These are phyloP conservation scores for Mycetomoellerius zeteki DNA, from an alignment of 1,140 invertebrate genomes.

Conservation along the genomic window DNA sequence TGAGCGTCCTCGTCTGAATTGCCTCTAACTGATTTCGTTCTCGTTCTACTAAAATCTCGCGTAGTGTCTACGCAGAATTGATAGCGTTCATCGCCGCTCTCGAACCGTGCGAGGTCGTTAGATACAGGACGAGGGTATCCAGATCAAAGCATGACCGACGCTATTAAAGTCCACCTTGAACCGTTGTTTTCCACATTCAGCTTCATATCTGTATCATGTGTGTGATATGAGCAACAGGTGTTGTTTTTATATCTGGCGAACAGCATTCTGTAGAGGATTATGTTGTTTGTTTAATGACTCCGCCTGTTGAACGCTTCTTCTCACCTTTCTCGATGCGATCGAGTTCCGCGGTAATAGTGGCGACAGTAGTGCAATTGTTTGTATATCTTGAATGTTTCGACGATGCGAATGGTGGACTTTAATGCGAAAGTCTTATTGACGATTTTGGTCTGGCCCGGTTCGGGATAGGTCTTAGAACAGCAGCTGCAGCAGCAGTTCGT, in stretches of 20 bases:
- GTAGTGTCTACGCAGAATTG: conserved; percentile 2
- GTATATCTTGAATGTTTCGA: conserved; percentile 68
- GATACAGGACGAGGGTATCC: not conserved
- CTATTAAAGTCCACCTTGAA: conserved; percentile 85
- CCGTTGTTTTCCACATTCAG: conserved; percentile 19
- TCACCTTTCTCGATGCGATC: conserved; percentile 29
- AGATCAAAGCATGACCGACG: conserved; percentile 72
- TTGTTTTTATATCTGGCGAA: conserved; percentile 66
- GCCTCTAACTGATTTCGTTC: conserved; percentile 70
- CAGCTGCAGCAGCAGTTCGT: conserved; percentile 84
- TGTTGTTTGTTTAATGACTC: conserved; percentile 59
- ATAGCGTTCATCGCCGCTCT: conserved; percentile 4
- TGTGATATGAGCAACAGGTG: conserved; percentile 71
- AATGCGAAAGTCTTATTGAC: conserved; percentile 81
- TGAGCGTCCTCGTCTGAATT: conserved; percentile 14
- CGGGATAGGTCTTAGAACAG: conserved; percentile 83
- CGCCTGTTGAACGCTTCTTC: conserved; percentile 47
- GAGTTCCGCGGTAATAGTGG: conserved; percentile 43
- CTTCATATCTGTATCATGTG: conserved; percentile 68
- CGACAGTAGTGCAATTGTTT: conserved; percentile 48
- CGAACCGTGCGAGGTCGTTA: not conserved
- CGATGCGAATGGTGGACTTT: conserved; percentile 81
- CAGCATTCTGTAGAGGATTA: conserved; percentile 57
- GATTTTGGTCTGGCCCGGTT: conserved; percentile 83
- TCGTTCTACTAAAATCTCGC: conserved; percentile 64